Conservation (phyloP, 2,113 vertebrate genomes). For the Indicator indicator region DNA sequence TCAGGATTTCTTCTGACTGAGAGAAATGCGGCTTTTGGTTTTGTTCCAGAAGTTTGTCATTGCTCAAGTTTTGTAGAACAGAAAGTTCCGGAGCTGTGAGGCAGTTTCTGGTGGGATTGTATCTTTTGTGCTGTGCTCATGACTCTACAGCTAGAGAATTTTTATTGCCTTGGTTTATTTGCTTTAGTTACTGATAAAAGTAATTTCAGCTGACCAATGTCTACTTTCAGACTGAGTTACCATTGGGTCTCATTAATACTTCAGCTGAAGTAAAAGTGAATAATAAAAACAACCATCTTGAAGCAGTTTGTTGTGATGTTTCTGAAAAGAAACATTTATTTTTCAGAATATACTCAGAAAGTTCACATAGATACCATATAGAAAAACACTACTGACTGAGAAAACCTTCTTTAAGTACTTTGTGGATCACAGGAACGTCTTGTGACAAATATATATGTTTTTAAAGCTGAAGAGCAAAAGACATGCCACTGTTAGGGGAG, state of each 20-base stretch:
- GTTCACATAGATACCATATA: background rate
- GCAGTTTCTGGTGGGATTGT: background rate
- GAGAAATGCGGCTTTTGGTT: background rate
- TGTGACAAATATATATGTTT: background rate
- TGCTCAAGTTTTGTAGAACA: background rate
- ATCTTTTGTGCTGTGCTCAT: background rate
- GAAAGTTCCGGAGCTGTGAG: background rate
- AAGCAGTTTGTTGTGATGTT: background rate
- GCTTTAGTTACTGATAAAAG: background rate
- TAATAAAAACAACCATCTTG: background rate
- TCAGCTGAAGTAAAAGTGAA: background rate
- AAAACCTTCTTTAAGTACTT: background rate
- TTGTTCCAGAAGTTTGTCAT: background rate
- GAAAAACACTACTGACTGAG: background rate
- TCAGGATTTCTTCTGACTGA: background rate
- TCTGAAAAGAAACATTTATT: background rate
- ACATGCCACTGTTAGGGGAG: background rate
- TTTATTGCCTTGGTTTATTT: background rate
- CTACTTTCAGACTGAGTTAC: background rate
- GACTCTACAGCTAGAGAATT: background rate
- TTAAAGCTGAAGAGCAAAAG: background rate
- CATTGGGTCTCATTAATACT: background rate
- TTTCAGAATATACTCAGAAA: background rate
- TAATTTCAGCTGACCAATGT: background rate
- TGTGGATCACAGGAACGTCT: background rate